A percentile compares a stretch with the other conserved stretches of the same genome.
Conservation (phyloP, 2,797 vertebrate genomes). For the Oryzias dopingdopingensis region DNA sequence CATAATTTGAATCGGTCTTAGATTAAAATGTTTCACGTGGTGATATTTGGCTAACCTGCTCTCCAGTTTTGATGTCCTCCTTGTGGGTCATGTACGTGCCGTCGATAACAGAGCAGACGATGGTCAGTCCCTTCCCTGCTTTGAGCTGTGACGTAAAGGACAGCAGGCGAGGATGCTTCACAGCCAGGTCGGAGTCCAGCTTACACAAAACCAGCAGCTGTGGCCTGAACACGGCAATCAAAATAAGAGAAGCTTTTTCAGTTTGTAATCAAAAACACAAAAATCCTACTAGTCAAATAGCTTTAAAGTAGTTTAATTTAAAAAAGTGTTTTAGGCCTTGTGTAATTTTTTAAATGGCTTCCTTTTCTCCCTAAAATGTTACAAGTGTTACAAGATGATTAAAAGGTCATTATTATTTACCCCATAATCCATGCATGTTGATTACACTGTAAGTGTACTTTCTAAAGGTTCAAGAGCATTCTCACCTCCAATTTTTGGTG, state of each 20-base stretch:
- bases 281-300: no score
- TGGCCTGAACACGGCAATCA: constrained; percentile 72
- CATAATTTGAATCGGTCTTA: no score
- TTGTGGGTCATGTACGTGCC: constrained; percentile 86
- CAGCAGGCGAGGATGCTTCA: constrained; percentile 89
- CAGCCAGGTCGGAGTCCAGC: constrained; percentile 79
- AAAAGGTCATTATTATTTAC: no score
- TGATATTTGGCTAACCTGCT: constrained; percentile 74
- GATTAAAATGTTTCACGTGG: no score
- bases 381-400: no score
- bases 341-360: no score
- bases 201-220: constrained; percentile 90
- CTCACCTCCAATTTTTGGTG: constrained; percentile 97
- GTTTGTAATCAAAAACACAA: no score
- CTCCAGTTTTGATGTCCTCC: constrained; percentile 79
- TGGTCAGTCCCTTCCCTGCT: constrained; percentile 93
- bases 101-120: constrained; percentile 88
- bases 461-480: no score
- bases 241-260: not conserved
- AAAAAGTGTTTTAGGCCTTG: no score
- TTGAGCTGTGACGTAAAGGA: constrained; percentile 92
- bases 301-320: no score
- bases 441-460: not conserved
- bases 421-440: no score
- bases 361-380: no score